Evolutionary conservation across 2,888 invertebrate species (phyloP), one percentile per base, ranked within the genome.

Genomic region (Drosophila nr. perissopoda): DNA sequence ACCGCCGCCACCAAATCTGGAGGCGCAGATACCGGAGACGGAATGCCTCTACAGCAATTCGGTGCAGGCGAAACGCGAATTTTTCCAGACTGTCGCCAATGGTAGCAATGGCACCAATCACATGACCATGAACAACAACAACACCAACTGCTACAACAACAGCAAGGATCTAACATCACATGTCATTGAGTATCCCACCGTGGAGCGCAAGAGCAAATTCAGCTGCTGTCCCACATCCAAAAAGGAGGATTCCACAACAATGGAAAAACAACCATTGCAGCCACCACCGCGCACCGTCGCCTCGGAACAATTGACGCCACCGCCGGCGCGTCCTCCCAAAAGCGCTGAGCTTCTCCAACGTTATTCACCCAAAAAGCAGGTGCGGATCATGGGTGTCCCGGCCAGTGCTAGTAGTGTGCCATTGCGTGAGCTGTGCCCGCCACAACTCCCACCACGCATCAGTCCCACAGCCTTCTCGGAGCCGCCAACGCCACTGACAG

Each of bases 111-210:
- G 38, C 49, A 63, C 64, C 46, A 61, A 40, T 31, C 31, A 72
- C 69, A 7, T 68, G 36, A 60, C 33, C 53, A 56, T 21, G 25
- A 62, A 21, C 29, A 59, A 40, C 25, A 51, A 21, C 33, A 71
- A 34, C 18, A 69, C 27, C 27, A 25, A 36, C n/a, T 38, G n/a
- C 54, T 38, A 54, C 10, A 49, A 53, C 27, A 49, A 54, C 27
- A 34, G 11, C 48, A 82, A 81, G 70, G 74, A 73, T 16, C 31
- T 4, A 18, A 36, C 73, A 1, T 51, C 83, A 1, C 95, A 95
- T 81, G 94, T 96, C 46, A 96, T 96, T 88, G 96, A 96, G 88
- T 96, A 96, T 87, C 95, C 96, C 0, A 96, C 96, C 1, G 95
- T 96, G 6, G 96, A 96, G 91, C 94, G 96, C 51, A 96, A 96